Base-by-base conservation (phyloP, 2,888 invertebrate species). In the Chalcosyrphus nemorum region DNA sequence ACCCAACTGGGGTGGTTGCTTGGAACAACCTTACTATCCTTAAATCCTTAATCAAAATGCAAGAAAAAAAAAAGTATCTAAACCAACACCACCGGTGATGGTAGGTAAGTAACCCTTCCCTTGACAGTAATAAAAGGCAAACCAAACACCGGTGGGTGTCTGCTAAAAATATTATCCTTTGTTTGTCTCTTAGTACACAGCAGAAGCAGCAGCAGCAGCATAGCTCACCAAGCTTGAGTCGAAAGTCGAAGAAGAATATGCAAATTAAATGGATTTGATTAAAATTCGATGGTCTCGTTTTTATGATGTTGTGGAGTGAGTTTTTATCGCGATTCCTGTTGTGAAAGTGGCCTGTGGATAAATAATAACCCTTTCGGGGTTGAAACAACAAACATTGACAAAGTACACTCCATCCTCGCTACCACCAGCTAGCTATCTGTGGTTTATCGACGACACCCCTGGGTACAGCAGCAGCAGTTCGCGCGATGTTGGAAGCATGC, bases 251-350 rank as follows among this genome's bases (percentile, higher is more conserved):
- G 66, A 70, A 68, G 71, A 77, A 78, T 77, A 77, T 84, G 84
- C 84, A 84, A 84, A 84, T 84, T 84, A 80, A 84, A 84, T 84
- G 84, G 84, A 70, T 84, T 84, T 84, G 80, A 84, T 84, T 84
- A 84, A 84, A 84, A 80, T 84, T 84, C 84, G 84, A 84, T 84
- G 84, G 84, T 74, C 84, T 65, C 74, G 80, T 84, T 84, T 84
- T 84, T 84, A 84, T 84, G 84, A 84, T 80, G 63, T 59, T 65
- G 65, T 65, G 80, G 80, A 74, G 74, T 84, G 78, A 70, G 84
- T 84, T 84, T 80, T 84, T 84, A 84, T 84, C 80, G 84, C 84
- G 78, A 80, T 84, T 84, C 84, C 80, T 84, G 80, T 84, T 80
- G 74, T 84, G 84, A 78, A 80, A 84, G 84, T 84, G 61, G 84